Conservation (phyloP, 2,888 invertebrate genomes). For the Venusia cambrica region DNA sequence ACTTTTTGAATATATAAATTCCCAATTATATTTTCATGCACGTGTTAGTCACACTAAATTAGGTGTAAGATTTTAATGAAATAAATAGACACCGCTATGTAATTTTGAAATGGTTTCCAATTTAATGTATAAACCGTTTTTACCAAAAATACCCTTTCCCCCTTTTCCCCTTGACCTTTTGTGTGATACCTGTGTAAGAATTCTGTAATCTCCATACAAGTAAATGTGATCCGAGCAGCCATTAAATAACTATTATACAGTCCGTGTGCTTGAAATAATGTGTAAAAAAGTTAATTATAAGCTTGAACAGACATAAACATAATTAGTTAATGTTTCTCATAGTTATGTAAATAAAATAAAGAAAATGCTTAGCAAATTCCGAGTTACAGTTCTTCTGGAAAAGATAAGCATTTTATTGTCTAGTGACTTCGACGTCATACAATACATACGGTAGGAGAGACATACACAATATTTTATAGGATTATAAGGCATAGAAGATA, state of each 20-base stretch:
- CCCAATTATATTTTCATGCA: conserved; percentile 24
- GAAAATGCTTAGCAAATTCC: conserved; percentile 39
- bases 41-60: conserved; percentile 37
- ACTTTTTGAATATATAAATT: neutral
- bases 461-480: conserved; percentile 50
- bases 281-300: no score
- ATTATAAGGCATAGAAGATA: conserved; percentile 31
- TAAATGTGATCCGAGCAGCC: conserved; percentile 11
- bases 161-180: conserved; percentile 1
- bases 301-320: no score
- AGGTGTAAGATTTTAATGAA: conserved; percentile 4
- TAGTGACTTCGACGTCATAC: conserved; percentile 39
- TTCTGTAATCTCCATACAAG: conserved; percentile 2
- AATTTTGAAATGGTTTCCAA: neutral
- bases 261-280: no score
- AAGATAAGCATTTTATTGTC: conserved; percentile 44
- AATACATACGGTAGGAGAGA: conserved; percentile 38
- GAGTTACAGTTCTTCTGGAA: conserved; percentile 26
- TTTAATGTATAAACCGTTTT: neutral
- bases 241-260: no score
- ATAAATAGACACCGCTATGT: neutral
- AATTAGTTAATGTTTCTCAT: no score
- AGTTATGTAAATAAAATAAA: conserved; percentile 23
- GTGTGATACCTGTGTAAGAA: conserved; percentile 2
- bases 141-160: conserved; percentile 1